These are phyloP conservation scores for Enteromius mattozi DNA, from an alignment of 2,797 vertebrate species.

Conservation along the genomic window DNA sequence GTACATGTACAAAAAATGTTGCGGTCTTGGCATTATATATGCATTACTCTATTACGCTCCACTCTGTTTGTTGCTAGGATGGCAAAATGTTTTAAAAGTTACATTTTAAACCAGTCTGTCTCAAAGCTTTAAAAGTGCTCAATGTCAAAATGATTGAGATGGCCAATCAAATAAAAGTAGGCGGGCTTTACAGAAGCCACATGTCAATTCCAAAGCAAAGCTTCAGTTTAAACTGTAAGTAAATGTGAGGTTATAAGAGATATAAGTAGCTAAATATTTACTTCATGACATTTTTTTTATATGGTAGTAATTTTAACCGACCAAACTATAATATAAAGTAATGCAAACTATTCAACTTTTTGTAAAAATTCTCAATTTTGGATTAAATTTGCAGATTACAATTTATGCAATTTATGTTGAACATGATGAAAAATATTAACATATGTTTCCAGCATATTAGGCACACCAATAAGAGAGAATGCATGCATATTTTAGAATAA, in stretches of 20 bases:
- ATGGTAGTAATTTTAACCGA: neutral
- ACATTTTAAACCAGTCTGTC: neutral
- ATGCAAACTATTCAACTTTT: neutral
- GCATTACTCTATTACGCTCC: neutral
- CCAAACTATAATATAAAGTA: neutral
- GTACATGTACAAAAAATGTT: neutral
- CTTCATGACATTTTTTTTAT: neutral
- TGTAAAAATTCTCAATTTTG: neutral
- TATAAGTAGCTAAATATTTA: neutral
- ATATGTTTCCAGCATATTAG: neutral
- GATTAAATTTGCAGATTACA: neutral
- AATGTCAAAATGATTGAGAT: too few relatives aligned
- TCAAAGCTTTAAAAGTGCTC: neutral
- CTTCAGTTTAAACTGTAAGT: neutral
- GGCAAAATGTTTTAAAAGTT: neutral
- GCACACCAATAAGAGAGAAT: neutral
- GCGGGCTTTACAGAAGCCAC: too few relatives aligned
- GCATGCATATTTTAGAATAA: neutral
- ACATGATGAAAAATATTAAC: neutral
- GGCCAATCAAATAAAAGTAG: too few relatives aligned
- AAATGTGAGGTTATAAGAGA: neutral
- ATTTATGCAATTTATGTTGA: neutral
- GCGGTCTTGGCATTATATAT: neutral
- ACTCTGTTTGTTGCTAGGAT: neutral
- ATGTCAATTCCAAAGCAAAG: too few relatives aligned